Conservation (phyloP, 2,888 invertebrate species). For the Torymus tubicola region DNA sequence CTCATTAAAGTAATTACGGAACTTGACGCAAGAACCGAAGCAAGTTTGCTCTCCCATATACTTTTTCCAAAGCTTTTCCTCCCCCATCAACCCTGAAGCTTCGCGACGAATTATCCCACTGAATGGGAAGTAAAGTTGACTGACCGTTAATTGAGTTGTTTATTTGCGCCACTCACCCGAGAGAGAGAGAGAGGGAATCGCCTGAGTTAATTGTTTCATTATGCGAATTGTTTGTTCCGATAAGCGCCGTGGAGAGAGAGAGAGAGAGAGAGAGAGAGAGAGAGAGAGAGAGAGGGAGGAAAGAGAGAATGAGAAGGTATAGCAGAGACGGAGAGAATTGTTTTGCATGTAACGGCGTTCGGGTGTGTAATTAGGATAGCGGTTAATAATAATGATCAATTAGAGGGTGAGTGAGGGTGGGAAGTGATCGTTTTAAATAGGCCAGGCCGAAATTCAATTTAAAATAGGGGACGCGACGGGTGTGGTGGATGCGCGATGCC, state of each 20-base stretch:
- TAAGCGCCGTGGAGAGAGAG: background rate
- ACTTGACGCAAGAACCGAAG: conserved; percentile 2
- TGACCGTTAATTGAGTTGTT: conserved; percentile 35
- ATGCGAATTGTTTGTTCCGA: background rate
- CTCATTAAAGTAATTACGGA: conserved; percentile 50
- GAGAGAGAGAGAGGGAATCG: too few species aligned
- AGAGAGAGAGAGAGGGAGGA: too few species aligned
- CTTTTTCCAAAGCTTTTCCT: too few species aligned
- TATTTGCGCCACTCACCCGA: background rate
- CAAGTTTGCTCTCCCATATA: too few species aligned
- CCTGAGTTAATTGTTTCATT: conserved; percentile 14
- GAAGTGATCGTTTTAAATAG: background rate
- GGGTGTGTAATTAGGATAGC: background rate
- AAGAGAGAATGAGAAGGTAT: too few species aligned
- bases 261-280: background rate
- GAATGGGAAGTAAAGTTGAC: conserved; percentile 24
- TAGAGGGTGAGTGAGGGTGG: background rate
- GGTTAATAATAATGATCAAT: conserved; percentile 11
- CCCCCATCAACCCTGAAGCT: too few species aligned
- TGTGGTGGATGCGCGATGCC: too few species aligned
- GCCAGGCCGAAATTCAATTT: conserved; percentile 2
- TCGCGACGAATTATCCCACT: background rate
- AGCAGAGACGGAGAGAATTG: too few species aligned
- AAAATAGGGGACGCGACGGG: background rate
- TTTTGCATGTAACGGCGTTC: too few species aligned